Evolutionary conservation across 2,113 vertebrate species (phyloP), one percentile per base, ranked within the genome.

Genomic region (Grus americana): DNA sequence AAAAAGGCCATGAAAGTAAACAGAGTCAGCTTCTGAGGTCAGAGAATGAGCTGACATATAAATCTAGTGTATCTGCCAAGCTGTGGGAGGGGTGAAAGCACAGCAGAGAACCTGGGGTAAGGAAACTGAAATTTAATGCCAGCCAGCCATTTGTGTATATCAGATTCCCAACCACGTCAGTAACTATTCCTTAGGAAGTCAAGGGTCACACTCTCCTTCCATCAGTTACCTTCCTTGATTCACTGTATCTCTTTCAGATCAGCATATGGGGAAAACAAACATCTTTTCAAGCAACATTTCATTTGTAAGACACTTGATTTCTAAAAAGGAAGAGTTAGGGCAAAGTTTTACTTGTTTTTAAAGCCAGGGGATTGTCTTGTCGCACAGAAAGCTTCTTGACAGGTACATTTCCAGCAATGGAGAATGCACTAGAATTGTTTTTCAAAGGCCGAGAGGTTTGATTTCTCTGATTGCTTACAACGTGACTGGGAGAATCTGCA

Each of bases 401-500:
- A 79, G 90, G 47, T 26, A 15, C 4, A 2, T 36, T 91, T 67
- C 86, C 96, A 87, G 92, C 40, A 24, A 40, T 49, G 57, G 88
- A 78, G 57, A 96, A 97, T 71, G 96, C 46, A 89, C 95, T 95
- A 32, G 97, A 84, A 22, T 70, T 93, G 72, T 75, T 96, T 82
- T 95, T 98, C 96, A 97, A 57, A 34, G 97, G 80, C 65, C 95
- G 91, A 16, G 95, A 97, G 61, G 97, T 84, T 84, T 97, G 98
- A 73, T 97, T 98, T 85, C 97, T 97, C 67, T 91, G 97, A 83
- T 73, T 97, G 96, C 97, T 98, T 42, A 96, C 6, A 1, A 96
- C 22, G 2, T 98, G 99, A 74, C 97, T 96, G 30, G 99, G 99
- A 32, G 98, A 99, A 52, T 96, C 99, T 98, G 93, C 98, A 82